Base-by-base conservation (phyloP, 2,113 vertebrate genomes). In the Notechis scutatus region DNA sequence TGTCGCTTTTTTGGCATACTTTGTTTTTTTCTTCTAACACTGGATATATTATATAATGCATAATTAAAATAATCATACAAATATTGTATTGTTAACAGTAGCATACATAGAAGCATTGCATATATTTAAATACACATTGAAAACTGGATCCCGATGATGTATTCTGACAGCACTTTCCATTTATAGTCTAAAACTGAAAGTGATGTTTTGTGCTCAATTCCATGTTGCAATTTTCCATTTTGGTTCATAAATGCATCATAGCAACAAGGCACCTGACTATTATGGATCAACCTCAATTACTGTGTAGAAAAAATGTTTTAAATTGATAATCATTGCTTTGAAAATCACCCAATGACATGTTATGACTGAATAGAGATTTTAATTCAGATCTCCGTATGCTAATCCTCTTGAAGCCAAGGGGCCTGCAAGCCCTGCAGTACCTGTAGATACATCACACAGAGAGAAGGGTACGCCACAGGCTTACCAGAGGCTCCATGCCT, bases 11-110 rank as follows among this genome's bases (percentile, higher is more conserved):
- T 47, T n/a, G 12, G 3, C 14, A 69, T 69, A 29, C 24, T 45
- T 89, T 56, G 0, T 86, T 85, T 3, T 52, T 29, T 9, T 56
- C 20, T 90, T 89, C 1, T 91, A 15, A 61, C 45, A 59, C 24
- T 6, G 15, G 18, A 3, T 1, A 89, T 29, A 5, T 24, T 3
- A 55, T 91, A 1, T 88, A 88, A 69, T 15, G 15, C 21, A 64
- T 92, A 8, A 45, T 50, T 91, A 89, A n/a, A 88, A 52, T 26
- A 57, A 42, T n/a, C 0, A 1, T 81, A 56, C 42, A 91, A 3
- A 29, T 10, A 18, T 89, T 94, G 21, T 93, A 88, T 94, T 90
- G 87, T 57, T 61, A 88, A 90, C 74, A 85, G 54, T 56, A 56
- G 23, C 57, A 90, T 57, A 18, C 89, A 50, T 12, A 89, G 21